phyloP scores from a whole-genome alignment of 2,888 invertebrate species.

The Mesochorus sp. region DNA sequence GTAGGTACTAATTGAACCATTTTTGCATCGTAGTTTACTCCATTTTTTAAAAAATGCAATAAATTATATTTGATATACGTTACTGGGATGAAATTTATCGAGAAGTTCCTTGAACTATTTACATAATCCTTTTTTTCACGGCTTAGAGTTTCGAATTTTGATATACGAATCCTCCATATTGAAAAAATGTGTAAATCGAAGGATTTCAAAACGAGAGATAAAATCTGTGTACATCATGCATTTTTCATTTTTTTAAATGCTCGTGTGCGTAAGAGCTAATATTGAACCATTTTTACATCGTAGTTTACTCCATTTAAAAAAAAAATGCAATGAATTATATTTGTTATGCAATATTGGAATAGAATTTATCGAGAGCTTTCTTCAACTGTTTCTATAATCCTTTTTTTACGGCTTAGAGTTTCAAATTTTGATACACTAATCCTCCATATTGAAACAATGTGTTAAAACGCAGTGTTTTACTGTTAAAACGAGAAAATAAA shows the following conservation, averaged over 20 bases:
- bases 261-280: no score
- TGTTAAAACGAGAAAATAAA: no score
- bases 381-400: constrained; percentile 48
- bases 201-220: not conserved
- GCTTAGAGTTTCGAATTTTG: constrained; percentile 19
- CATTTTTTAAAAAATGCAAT: no score
- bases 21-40: no score
- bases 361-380: constrained; percentile 49
- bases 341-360: constrained; percentile 50
- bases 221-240: no score
- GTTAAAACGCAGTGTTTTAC: not conserved
- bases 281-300: no score
- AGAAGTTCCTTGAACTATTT: constrained; percentile 49
- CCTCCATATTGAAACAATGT: not conserved
- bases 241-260: no score
- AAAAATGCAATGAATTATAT: no score
- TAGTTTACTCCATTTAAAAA: no score
- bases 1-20: no score
- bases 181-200: constrained; percentile 3
- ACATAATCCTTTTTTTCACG: constrained; percentile 18
- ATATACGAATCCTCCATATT: not conserved
- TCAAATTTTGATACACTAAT: no score
- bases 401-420: constrained; percentile 15
- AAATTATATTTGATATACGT: no score
- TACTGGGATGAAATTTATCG: constrained; percentile 54